Evolutionary conservation across 2,888 invertebrate genomes (phyloP).

Genomic region (Drosophila heteroneura): DNA sequence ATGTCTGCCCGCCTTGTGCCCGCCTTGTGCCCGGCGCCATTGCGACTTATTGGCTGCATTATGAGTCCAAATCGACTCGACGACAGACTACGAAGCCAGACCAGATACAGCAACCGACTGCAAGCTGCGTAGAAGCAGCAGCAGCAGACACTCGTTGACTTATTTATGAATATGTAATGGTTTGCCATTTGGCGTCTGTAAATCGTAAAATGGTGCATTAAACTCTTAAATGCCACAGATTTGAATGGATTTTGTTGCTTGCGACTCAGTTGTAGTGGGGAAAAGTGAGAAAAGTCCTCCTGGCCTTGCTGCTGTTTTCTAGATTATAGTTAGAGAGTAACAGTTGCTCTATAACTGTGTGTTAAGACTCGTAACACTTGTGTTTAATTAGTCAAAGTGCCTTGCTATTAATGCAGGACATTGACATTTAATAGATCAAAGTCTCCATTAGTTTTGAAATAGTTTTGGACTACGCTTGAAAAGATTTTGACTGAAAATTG

Average conservation of each 20-base stretch:
- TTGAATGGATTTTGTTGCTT: slow-evolving; percentile 15
- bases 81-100: slow-evolving; percentile 23
- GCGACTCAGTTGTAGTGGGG: slow-evolving; percentile 27
- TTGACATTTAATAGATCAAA: background rate
- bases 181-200: slow-evolving; percentile 25
- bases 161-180: slow-evolving; percentile 44
- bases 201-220: slow-evolving; percentile 27
- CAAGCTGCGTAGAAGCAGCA: background rate
- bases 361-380: no score
- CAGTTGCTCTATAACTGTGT: background rate
- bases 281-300: slow-evolving; percentile 15
- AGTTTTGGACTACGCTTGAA: slow-evolving; percentile 6
- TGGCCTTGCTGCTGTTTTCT: slow-evolving; percentile 23
- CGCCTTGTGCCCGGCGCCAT: slow-evolving; percentile 43
- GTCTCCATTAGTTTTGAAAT: slow-evolving; percentile 11
- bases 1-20: background rate
- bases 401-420: background rate
- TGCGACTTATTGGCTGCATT: slow-evolving; percentile 57
- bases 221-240: slow-evolving; percentile 33
- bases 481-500: slow-evolving; percentile 7
- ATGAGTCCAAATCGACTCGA: slow-evolving; percentile 45
- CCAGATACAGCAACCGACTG: slow-evolving; percentile 5
- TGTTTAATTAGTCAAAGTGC: background rate
- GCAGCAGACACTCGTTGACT: slow-evolving; percentile 35
- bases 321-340: background rate